Evolutionary conservation across 2,113 vertebrate species (phyloP).

Genomic region (Thomomys bottae): DNA sequence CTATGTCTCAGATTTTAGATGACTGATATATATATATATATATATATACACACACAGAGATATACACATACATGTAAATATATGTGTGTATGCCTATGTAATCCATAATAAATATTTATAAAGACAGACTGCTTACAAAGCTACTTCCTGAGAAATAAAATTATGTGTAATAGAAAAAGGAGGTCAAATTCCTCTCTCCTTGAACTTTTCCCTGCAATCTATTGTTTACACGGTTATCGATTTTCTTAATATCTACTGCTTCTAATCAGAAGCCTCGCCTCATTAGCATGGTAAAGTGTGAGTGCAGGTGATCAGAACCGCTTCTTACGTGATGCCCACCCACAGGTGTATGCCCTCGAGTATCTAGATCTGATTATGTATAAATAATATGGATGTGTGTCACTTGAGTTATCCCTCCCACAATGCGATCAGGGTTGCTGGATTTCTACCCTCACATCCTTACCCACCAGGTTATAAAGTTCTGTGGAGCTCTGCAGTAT

Average conservation of each 20-base stretch:
- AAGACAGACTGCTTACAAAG: neutral
- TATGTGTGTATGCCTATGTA: neutral
- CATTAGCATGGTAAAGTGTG: neutral
- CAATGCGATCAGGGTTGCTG: neutral
- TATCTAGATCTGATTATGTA: neutral
- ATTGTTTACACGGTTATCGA: neutral
- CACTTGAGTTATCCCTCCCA: constrained; percentile 40
- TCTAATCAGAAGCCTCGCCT: neutral
- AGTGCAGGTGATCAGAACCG: neutral
- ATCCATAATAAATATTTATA: neutral
- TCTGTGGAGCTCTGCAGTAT: constrained; percentile 47
- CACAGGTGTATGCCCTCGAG: neutral
- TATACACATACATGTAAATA: no score
- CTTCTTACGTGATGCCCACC: neutral
- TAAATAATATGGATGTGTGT: neutral
- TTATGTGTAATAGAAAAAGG: neutral
- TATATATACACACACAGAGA: neutral
- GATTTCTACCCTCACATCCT: neutral
- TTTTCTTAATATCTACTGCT: neutral
- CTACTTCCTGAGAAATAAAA: neutral
- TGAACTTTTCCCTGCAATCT: neutral
- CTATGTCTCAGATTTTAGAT: no score
- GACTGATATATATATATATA: no score
- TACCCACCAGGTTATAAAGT: neutral
- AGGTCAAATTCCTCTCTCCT: neutral